Percentiles rank a stretch among this genome's conserved stretches.
These are phyloP conservation scores for Cephalophus harveyi DNA, from an alignment of 2,113 vertebrate species.

Conservation along the genomic window DNA sequence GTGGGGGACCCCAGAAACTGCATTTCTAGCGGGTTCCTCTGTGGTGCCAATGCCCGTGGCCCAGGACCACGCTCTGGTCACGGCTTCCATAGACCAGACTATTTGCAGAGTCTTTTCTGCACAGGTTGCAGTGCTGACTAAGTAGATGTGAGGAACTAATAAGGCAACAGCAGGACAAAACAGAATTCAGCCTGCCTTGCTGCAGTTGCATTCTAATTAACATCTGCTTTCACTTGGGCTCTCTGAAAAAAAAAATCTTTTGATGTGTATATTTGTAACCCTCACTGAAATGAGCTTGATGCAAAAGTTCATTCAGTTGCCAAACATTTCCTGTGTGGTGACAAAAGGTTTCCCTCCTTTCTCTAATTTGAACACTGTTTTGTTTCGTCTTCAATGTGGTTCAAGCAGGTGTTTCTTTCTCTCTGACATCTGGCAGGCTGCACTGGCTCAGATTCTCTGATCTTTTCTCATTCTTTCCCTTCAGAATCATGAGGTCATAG, in stretches of 20 bases:
- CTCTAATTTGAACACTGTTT: conserved; percentile 22
- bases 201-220: conserved; percentile 69
- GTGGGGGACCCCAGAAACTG: background rate
- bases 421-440: background rate
- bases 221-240: conserved; percentile 68
- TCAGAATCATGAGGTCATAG: background rate
- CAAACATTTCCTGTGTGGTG: conserved; percentile 34
- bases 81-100: background rate
- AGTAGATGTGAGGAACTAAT: conserved; percentile 50
- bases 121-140: conserved; percentile 24
- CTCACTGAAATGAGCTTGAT: conserved; percentile 50
- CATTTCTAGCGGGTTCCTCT: background rate
- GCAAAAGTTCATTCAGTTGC: conserved; percentile 28
- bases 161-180: conserved; percentile 34
- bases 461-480: background rate
- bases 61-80: background rate
- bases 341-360: conserved; percentile 39
- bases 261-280: conserved; percentile 47
- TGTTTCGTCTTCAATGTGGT: background rate
- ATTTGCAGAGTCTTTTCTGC: background rate
- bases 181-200: conserved; percentile 55
- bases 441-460: background rate
- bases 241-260: conserved; percentile 24
- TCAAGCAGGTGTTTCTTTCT: background rate
- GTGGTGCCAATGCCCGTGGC: too few species aligned